Percentiles rank a stretch among this genome's conserved stretches.
Conservation (phyloP, 2,113 vertebrate species). For the Miniopterus natalensis region DNA sequence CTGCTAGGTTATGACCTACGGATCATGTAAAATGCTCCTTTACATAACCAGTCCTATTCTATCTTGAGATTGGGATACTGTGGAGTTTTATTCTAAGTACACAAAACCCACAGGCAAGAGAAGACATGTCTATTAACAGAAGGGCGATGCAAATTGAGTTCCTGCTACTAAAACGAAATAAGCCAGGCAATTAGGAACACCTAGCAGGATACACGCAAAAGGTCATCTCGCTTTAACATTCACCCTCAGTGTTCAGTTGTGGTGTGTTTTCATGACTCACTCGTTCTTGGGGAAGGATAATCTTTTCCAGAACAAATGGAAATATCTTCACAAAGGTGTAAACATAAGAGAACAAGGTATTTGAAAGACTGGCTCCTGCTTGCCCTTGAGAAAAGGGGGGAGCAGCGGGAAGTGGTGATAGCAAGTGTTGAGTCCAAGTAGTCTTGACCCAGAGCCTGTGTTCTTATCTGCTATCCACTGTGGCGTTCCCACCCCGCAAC, state of each 20-base stretch:
- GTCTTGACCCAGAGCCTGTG: no score
- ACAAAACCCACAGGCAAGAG: background rate
- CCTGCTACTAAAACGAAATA: background rate
- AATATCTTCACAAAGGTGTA: background rate
- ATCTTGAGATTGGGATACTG: background rate
- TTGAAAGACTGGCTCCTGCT: background rate
- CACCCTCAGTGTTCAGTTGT: background rate
- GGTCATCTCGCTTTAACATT: background rate
- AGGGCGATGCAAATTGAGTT: background rate
- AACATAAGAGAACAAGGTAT: background rate
- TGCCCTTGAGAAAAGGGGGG: background rate
- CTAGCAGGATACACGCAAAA: background rate
- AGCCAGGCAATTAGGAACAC: background rate
- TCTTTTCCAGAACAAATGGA: conserved; percentile 42
- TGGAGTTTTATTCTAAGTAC: background rate
- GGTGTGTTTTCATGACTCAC: background rate
- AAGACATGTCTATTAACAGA: conserved; percentile 23
- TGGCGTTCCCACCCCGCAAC: background rate
- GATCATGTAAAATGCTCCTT: background rate
- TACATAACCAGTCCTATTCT: background rate
- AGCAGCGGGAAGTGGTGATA: background rate
- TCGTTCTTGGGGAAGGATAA: background rate
- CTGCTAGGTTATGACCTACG: background rate
- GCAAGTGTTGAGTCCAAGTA: background rate
- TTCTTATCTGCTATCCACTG: accelerated